Evolutionary conservation across 2,797 vertebrate species (phyloP), one percentile per base, ranked within the genome.

Genomic region (Discoglossus pictus): DNA sequence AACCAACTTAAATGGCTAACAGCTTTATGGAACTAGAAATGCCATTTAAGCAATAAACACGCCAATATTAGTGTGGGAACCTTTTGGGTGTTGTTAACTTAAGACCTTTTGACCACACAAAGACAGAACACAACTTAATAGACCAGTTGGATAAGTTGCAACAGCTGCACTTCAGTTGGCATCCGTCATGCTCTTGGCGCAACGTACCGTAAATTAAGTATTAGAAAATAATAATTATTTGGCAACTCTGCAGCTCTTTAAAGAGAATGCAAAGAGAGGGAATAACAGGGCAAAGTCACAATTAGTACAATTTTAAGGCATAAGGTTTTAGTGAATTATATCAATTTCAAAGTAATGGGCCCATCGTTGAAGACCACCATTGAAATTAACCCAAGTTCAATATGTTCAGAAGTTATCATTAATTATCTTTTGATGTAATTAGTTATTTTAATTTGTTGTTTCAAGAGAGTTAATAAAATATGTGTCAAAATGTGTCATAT

Each of bases 211-310:
- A 48, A 55, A 69, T 62, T 62, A 62, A 48, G 16, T 50, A 58
- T 58, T 71, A 54, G 35, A 56, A 62, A 55, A 71, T 71, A 71
- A 64, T 71, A 51, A 64, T 64, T 43, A 24, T 52, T 56, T 71
- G 61, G 68, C 44, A 23, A 3, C 1, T 15, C n/a, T 48, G 36
- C 51, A 70, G 27, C 36, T 70, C 52, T 39, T 43, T 25, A 9
- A 55, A 70, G 50, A 70, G 67, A 48, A 44, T 16, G 51, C 42
- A 62, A 36, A 69, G 48, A 50, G n/a, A n/a, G n/a, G n/a, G 52
- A 54, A 54, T 38, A 11, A 34, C 21, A 40, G 25, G 20, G 38
- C 13, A n/a, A 43, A 43, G 20, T 24, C 13, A 10, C 47, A 66
- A 66, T 58, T 48, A 68, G 40, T 24, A 43, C 17, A 43, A 52